These are phyloP conservation scores for Plagiodera versicolora DNA, from an alignment of 2,888 invertebrate genomes.

Conservation along the genomic window DNA sequence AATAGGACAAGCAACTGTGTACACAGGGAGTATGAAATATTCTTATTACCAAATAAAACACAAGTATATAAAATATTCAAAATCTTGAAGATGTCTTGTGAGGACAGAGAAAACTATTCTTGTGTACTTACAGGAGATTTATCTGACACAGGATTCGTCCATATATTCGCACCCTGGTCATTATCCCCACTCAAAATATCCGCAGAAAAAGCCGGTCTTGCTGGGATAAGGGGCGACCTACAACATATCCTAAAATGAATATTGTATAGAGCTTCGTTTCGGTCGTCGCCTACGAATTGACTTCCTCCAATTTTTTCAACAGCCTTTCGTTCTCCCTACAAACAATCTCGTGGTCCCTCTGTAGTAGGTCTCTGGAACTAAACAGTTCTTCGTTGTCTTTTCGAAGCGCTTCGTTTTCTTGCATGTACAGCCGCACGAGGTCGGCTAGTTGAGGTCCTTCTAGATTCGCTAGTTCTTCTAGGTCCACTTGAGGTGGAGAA, in stretches of 20 bases:
- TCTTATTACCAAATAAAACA: too few relatives aligned
- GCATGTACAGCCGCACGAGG: conserved; percentile 82
- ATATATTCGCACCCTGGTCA: conserved; percentile 61
- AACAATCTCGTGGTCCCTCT: conserved; percentile 86
- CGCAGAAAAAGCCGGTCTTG: conserved; percentile 72
- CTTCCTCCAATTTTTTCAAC: conserved; percentile 84
- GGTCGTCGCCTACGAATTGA: conserved; percentile 71
- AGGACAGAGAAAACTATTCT: background rate
- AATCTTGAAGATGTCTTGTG: background rate
- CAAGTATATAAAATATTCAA: too few relatives aligned
- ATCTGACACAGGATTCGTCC: conserved; percentile 68
- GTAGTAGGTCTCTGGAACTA: conserved; percentile 74
- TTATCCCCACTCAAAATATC: conserved; percentile 42
- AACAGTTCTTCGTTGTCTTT: conserved; percentile 86
- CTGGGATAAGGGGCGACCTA: conserved; percentile 80
- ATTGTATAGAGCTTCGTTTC: conserved; percentile 23
- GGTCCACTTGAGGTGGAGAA: conserved; percentile 65
- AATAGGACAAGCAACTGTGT: too few relatives aligned
- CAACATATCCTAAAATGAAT: conserved; percentile 69
- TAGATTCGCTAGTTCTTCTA: conserved; percentile 73
- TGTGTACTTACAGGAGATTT: conserved; percentile 49
- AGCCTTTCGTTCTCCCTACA: conserved; percentile 89
- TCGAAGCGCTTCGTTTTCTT: conserved; percentile 75
- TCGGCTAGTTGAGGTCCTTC: conserved; percentile 81
- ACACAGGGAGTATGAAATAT: too few relatives aligned